phyloP scores from a whole-genome alignment of 2,888 invertebrate species.

The Arrhopalites spinosus region DNA sequence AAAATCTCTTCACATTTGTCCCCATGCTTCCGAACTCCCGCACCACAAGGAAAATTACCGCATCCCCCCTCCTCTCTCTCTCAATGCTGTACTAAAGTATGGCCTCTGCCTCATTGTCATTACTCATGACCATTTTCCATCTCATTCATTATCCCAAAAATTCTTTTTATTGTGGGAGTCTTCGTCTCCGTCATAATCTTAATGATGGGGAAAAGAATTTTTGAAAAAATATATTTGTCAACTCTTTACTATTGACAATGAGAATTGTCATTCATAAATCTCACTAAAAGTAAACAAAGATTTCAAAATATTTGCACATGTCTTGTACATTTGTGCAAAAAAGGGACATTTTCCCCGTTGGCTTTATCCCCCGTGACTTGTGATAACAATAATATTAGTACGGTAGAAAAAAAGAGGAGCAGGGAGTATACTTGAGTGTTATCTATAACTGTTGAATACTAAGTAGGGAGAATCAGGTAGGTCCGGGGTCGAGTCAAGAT shows the following conservation, averaged over 20 bases:
- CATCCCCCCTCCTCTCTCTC: neutral
- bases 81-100: neutral
- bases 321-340: neutral
- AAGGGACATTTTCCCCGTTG: no score
- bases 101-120: neutral
- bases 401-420: neutral
- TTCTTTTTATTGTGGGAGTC: neutral
- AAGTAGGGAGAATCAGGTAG: constrained; percentile 24
- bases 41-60: neutral
- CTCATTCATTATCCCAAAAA: neutral
- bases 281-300: neutral
- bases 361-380: no score
- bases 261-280: no score
- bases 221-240: neutral
- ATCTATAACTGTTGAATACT: constrained; percentile 15
- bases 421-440: neutral
- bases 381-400: neutral
- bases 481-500: constrained; percentile 30
- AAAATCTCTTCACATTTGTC: constrained; percentile 9
- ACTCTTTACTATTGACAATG: neutral
- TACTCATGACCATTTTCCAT: neutral
- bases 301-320: neutral
- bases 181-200: neutral
- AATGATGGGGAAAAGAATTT: neutral
- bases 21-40: neutral